phyloP scores from a whole-genome alignment of 2,113 vertebrate genomes.

The Pluvianellus socialis region DNA sequence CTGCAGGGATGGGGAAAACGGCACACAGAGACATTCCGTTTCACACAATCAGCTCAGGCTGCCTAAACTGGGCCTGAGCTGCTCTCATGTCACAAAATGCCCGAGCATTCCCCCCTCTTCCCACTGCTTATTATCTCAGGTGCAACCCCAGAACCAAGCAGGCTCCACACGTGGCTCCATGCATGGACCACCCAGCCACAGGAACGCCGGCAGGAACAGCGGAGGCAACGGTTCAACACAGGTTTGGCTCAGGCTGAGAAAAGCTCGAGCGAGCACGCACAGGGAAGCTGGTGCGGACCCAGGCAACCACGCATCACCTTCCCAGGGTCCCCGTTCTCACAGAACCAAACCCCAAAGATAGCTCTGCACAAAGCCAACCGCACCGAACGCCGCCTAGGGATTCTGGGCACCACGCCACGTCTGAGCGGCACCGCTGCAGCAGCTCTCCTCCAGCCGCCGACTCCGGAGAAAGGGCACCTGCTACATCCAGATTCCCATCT shows the following conservation, averaged over 20 bases:
- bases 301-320: too few relatives aligned
- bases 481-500: rapidly evolving
- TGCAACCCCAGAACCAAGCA: rapidly evolving
- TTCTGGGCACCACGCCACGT: rapidly evolving
- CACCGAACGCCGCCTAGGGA: rapidly evolving
- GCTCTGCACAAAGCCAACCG: not conserved
- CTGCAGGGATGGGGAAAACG: not conserved
- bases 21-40: rapidly evolving
- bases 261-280: rapidly evolving
- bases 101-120: rapidly evolving
- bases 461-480: too few relatives aligned
- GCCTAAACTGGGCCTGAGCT: not conserved
- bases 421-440: not conserved
- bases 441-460: rapidly evolving
- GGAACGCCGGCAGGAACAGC: not conserved
- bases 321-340: rapidly evolving
- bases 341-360: not conserved
- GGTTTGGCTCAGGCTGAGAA: not conserved
- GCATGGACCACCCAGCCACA: rapidly evolving
- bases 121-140: not conserved
- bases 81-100: not conserved
- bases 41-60: rapidly evolving
- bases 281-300: not conserved
- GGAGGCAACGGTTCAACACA: rapidly evolving
- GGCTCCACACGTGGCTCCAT: rapidly evolving